Conservation (phyloP, 2,888 invertebrate genomes). For the Sarcophaga caerulescens region DNA sequence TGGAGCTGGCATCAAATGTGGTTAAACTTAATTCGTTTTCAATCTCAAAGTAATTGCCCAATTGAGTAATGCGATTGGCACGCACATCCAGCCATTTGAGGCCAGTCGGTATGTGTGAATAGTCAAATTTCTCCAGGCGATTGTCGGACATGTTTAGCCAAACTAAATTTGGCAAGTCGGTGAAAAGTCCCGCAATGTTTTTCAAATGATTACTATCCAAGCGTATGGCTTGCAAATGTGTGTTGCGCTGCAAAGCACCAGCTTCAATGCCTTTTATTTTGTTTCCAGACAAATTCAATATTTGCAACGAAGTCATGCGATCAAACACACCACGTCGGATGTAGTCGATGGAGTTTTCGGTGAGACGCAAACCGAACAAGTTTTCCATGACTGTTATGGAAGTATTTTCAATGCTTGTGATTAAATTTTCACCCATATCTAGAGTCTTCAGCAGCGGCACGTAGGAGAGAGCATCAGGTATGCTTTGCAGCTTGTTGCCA, state of each 20-base stretch:
- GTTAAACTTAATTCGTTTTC: slow-evolving; percentile 88
- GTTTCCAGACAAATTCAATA: slow-evolving; percentile 93
- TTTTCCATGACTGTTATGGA: slow-evolving; percentile 92
- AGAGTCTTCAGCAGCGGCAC: slow-evolving; percentile 92
- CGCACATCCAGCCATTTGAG: slow-evolving; percentile 95
- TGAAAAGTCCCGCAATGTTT: slow-evolving; percentile 91
- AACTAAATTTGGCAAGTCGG: slow-evolving; percentile 90
- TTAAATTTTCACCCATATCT: slow-evolving; percentile 95
- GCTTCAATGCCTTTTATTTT: slow-evolving; percentile 89
- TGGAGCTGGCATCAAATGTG: slow-evolving; percentile 93
- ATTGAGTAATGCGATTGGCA: slow-evolving; percentile 90
- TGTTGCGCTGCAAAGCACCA: slow-evolving; percentile 89
- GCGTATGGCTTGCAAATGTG: slow-evolving; percentile 92
- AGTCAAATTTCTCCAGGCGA: slow-evolving; percentile 94
- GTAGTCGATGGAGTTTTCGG: slow-evolving; percentile 92
- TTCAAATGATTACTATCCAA: slow-evolving; percentile 92
- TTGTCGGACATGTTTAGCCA: slow-evolving; percentile 97
- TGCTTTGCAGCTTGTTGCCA: slow-evolving; percentile 90
- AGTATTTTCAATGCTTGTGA: slow-evolving; percentile 90
- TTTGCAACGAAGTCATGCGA: slow-evolving; percentile 90
- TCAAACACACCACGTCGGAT: slow-evolving; percentile 90
- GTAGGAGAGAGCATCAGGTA: slow-evolving; percentile 91
- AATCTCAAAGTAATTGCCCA: slow-evolving; percentile 89
- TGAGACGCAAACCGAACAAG: slow-evolving; percentile 92
- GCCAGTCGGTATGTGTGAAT: slow-evolving; percentile 90